Percentiles rank a stretch among this genome's conserved stretches.
Conservation (phyloP, 2,888 invertebrate species). For the Anthophora plumipes region DNA sequence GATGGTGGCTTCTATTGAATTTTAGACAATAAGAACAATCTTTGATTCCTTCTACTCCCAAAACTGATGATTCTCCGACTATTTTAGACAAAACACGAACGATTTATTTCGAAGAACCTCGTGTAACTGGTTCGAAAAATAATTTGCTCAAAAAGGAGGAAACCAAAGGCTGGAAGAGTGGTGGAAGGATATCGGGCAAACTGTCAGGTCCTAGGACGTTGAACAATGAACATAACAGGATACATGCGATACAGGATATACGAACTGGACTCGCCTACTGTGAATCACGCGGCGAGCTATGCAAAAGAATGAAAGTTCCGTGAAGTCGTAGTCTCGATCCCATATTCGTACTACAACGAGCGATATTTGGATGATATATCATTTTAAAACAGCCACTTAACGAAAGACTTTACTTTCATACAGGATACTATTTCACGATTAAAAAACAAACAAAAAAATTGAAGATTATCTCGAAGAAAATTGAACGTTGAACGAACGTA, state of each 20-base stretch:
- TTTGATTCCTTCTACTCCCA: no score
- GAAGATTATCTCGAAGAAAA: not conserved
- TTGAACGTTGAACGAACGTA: not conserved
- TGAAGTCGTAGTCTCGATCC: conserved; percentile 22
- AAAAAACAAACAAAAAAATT: no score
- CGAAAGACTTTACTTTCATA: not conserved
- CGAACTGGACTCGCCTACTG: conserved; percentile 45
- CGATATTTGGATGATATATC: not conserved
- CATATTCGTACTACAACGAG: conserved; percentile 1
- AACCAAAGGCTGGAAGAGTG: not conserved
- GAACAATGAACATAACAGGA: conserved; percentile 59
- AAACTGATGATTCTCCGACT: no score
- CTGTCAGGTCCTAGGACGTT: conserved; percentile 16
- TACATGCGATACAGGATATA: conserved; percentile 54
- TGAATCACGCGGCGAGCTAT: conserved; percentile 60
- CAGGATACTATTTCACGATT: not conserved
- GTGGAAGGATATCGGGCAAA: not conserved
- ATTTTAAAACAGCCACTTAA: not conserved
- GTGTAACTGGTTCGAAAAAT: not conserved
- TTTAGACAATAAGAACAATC: no score
- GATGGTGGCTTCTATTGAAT: no score
- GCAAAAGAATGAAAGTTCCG: conserved; percentile 62
- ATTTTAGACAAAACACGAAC: no score
- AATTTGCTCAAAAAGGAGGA: no score
- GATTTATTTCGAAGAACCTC: no score